Percentiles rank a stretch among this genome's conserved stretches.
Evolutionary conservation across 2,888 invertebrate genomes (phyloP).

Genomic region (Lapara coniferarum): DNA sequence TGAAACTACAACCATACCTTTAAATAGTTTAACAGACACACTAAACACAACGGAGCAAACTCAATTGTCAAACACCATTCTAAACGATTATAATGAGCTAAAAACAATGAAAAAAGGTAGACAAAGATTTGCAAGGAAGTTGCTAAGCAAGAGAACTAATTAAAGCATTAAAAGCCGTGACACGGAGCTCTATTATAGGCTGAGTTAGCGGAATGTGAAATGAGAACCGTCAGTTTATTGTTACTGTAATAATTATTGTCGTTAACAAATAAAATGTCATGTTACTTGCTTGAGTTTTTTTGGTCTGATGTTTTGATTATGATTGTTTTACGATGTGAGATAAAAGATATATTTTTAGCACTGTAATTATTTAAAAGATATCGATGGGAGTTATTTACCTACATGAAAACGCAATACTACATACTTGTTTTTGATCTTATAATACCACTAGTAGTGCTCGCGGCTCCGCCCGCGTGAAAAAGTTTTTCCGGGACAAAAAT

Average conservation of each 20-base stretch:
- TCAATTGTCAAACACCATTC: neutral
- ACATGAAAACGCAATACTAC: too few relatives aligned
- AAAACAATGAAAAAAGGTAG: slow-evolving; percentile 47
- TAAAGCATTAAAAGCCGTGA: slow-evolving; percentile 22
- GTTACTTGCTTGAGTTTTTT: slow-evolving; percentile 6
- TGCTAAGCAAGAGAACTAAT: slow-evolving; percentile 48
- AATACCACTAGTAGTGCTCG: too few relatives aligned
- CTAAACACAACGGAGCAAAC: neutral
- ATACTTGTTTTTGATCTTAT: too few relatives aligned
- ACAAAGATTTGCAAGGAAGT: slow-evolving; percentile 46
- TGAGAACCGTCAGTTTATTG: slow-evolving; percentile 7
- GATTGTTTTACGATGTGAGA: slow-evolving; percentile 1
- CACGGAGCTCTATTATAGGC: slow-evolving; percentile 9
- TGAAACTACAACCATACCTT: neutral
- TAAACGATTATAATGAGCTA: slow-evolving; percentile 28
- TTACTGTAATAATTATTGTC: slow-evolving; percentile 10
- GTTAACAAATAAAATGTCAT: slow-evolving; percentile 6
- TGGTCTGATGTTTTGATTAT: neutral
- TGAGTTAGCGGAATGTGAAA: slow-evolving; percentile 20
- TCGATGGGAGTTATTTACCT: too few relatives aligned
- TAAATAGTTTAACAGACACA: neutral
- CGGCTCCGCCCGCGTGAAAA: too few relatives aligned
- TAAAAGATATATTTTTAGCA: neutral
- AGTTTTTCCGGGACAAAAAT: too few relatives aligned
- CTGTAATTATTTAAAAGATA: neutral